Base-by-base conservation (phyloP, 30 jellyfish, hydroid and myxozoan species). In the Mastigias papua region DNA sequence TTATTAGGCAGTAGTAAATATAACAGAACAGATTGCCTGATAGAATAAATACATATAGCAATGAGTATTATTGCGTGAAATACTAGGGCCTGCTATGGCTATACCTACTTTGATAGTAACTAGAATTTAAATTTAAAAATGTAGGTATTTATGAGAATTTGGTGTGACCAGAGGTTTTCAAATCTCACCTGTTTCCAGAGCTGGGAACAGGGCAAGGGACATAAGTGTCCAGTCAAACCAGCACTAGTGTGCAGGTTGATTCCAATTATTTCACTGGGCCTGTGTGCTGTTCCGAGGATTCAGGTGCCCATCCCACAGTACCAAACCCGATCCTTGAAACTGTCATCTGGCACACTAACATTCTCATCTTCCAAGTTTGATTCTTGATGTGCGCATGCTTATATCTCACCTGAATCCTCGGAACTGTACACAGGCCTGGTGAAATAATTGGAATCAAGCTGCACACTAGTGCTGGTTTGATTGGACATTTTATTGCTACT, bases 391-490 rank as follows among this genome's bases (percentile, higher is more conserved):
- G 77, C 77, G 42, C n/a, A 33, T 65, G 77, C 77, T 29, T 46
- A 22, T 65, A 65, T 65, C 77, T 16, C 77, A 65, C 77, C 77
- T 65, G 34, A 65, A 65, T 65, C 77, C 77, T 65, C 42, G 77
- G 50, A 65, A 65, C 77, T 65, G 77, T 65, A 65, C 50, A 65
- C 77, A 65, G 77, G 77, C 48, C 77, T 46, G 9, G 77, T 65
- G 67, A 65, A 65, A 65, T 65, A 65, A 65, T 65, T 65, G 51
- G 23, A 65, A 65, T 65, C 77, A 65, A 65, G 9, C 57, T 37
- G 82, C 49, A 48, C 82, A 70, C 1, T 48, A 28, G 82, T 70
- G 58, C 63, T 70, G 49, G 62, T 30, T 29, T 34, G 63, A 70
- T 48, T 70, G 82, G 82, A 70, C 17, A 48, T 11, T 29, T 33